phyloP scores from a whole-genome alignment of 2,113 vertebrate species.

The Pycnonotus jocosus region DNA sequence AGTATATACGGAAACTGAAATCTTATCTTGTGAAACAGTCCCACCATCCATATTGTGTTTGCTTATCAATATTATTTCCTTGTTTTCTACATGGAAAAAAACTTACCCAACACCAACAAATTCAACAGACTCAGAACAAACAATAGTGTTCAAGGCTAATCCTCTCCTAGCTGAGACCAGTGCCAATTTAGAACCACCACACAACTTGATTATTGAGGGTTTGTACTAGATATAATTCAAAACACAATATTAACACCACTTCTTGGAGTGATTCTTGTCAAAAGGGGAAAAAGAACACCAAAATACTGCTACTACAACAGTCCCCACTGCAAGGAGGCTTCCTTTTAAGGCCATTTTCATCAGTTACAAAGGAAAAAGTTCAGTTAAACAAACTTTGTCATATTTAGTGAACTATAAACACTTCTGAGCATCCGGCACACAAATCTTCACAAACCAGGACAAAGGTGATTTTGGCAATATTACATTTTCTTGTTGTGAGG shows the following conservation, averaged over 20 bases:
- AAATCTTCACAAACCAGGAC: not conserved
- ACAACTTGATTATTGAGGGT: not conserved
- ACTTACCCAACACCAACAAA: not conserved
- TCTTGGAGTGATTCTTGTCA: not conserved
- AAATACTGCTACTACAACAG: not conserved
- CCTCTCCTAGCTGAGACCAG: not conserved
- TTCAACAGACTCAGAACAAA: constrained; percentile 10
- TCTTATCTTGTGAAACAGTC: constrained; percentile 77
- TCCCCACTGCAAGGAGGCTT: not conserved
- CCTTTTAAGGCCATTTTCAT: not conserved
- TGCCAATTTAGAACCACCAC: not conserved
- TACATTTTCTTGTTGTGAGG: not conserved
- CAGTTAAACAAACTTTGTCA: not conserved
- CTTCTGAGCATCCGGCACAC: not conserved
- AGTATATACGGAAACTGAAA: constrained; percentile 62
- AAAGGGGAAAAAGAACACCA: not conserved
- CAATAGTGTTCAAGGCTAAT: not conserved
- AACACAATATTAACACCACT: not conserved
- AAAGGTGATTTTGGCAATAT: not conserved
- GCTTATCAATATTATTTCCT: constrained; percentile 81
- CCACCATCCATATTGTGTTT: constrained; percentile 68
- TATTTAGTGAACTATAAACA: not conserved
- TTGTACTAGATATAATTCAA: not conserved
- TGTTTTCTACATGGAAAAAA: constrained; percentile 34
- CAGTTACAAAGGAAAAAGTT: not conserved